Evolutionary conservation across 2,888 invertebrate genomes (phyloP), one percentile per base, ranked within the genome.

Genomic region (Polydrusus pterygomalis): DNA sequence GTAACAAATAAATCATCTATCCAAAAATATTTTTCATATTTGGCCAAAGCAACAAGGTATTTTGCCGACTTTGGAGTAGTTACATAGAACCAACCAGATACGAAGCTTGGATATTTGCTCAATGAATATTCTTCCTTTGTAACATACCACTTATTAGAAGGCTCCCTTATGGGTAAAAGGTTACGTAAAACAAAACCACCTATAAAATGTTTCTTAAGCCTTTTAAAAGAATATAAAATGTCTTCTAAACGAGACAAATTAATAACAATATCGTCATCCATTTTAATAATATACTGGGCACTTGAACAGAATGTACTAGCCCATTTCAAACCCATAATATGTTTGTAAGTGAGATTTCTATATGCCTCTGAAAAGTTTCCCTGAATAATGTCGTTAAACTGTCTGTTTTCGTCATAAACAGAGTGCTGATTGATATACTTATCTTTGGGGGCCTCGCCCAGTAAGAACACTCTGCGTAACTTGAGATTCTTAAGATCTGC

Each of bases 1-100:
- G 97, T 97, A 0, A 97, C 88, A 85, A 93, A 94, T 56, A 95
- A 93, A 85, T 97, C 97, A 84, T 97, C 97, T 75, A 97, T 96
- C 97, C 97, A 97, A 87, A 97, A 97, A 82, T 93, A 94, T 17
- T 90, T 88, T n/a, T 91, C 88, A 43, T 87, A 84, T 38, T 88
- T 84, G 0, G 92, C 90, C 79, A 90, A 88, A 2, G 88, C 84
- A 20, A 91, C 88, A 64, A 97, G 84, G 18, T 88, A 88, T 17
- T 84, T 83, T 0, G 93, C 93, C 1, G 92, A 90, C 78, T 90
- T 87, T 0, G 92, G 90, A 71, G 93, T 94, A 2, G 94, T 93
- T 1, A 95, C 88, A 80, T 96, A 96, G 81, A 95, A 90, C 96
- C 96, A 96, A 0, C 96, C 96, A 6, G 95, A 95, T 9, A 95